Base-by-base conservation (phyloP, 2,113 vertebrate species). In the Mesocricetus auratus region DNA sequence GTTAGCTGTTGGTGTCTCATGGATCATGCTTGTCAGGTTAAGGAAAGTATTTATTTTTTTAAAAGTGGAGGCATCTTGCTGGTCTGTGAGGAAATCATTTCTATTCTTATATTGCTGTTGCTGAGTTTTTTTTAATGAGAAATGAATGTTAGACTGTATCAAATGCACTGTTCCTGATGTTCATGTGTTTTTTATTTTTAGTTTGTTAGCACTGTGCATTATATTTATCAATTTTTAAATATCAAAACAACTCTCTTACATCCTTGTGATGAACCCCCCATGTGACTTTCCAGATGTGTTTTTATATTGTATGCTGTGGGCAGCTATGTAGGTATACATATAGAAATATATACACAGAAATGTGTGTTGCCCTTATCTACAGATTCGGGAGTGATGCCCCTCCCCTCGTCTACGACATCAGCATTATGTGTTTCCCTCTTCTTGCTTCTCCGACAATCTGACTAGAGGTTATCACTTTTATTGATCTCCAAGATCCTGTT, bases 401-500 rank as follows among this genome's bases (percentile, higher is more conserved):
- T 17, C 58, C 31, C 89, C 24, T 12, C 50, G 31, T 66, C 81
- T 24, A 26, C 69, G 10, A 71, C 74, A 68, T 58, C 90, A 69
- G 60, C 88, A 36, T 77, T 56, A 56, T 90, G 45, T 86, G 60
- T 92, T 24, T 89, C 26, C 64, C 62, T 13, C 26, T 16, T 58
- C 19, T 71, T 77, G 89, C 86, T 81, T 29, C 16, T 31, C 73
- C 64, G 56, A 62, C 29, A 83, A 31, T 92, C 66, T 87, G 68
- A 58, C 89, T 73, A 88, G 31, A 95, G 53, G 5, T 74, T 74
- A 42, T 74, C 86, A 58, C 5, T 90, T 93, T 94, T 56, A 94
- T 87, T 93, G 85, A 89, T 95, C 56, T 96, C 64, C 79, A 68
- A 96, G 60, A 86, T 56, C 69, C 47, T 60, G 16, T 95, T 94